Evolutionary conservation across 2,113 vertebrate genomes (phyloP).

Genomic region (Zosterops japonicus): DNA sequence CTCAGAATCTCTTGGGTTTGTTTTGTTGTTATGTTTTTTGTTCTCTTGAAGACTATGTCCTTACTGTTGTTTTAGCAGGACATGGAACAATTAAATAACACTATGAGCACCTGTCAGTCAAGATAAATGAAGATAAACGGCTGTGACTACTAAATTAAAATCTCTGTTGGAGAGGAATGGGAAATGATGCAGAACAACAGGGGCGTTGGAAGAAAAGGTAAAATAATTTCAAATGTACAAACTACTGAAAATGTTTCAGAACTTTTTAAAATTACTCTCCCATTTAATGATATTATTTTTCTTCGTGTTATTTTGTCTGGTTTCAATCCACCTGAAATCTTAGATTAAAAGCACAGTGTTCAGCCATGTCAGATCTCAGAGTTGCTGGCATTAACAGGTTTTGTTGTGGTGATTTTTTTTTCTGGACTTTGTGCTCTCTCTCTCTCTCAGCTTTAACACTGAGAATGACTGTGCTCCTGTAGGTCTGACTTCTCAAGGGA

Average conservation of each 20-base stretch:
- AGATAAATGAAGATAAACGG: neutral
- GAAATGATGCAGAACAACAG: neutral
- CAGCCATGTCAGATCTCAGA: neutral
- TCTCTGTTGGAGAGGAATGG: neutral
- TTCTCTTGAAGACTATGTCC: neutral
- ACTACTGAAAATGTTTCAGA: neutral
- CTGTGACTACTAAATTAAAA: neutral
- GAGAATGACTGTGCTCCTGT: neutral
- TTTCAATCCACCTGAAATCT: neutral
- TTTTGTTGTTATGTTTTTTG: neutral
- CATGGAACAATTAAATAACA: neutral
- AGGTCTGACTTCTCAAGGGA: neutral
- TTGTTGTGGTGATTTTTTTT: neutral
- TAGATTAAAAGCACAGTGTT: neutral
- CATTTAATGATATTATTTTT: neutral
- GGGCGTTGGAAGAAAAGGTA: neutral
- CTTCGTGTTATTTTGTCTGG: neutral
- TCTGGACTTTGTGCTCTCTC: neutral
- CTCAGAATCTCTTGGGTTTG: neutral
- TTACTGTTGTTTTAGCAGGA: slow-evolving; percentile 3
- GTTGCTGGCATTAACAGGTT: neutral
- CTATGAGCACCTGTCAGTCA: neutral
- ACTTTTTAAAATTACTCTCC: neutral
- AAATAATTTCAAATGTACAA: neutral
- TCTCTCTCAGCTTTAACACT: neutral